A percentile compares a stretch with the other conserved stretches of the same genome.
Conservation (phyloP, 1,140 invertebrate genomes). For the Argopecten irradians region DNA sequence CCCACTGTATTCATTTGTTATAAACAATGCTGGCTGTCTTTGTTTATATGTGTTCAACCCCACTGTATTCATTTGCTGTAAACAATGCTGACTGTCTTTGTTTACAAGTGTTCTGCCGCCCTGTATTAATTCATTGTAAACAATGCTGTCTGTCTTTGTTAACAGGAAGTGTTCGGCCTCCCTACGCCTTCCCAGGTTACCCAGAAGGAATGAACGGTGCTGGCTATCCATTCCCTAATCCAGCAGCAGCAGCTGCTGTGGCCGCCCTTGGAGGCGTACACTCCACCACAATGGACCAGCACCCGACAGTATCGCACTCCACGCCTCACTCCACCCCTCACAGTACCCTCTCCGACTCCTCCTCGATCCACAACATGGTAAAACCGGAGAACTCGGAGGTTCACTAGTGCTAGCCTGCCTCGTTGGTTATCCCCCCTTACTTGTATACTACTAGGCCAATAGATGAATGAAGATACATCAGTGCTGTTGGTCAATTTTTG, state of each 20-base stretch:
- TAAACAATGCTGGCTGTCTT: no score
- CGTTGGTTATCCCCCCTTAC: not conserved
- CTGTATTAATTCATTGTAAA: not conserved
- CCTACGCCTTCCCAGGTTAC: slow-evolving; percentile 62
- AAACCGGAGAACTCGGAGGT: slow-evolving; percentile 35
- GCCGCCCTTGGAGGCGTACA: slow-evolving; percentile 72
- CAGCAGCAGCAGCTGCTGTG: slow-evolving; percentile 61
- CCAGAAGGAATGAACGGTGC: slow-evolving; percentile 75
- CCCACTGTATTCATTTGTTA: no score
- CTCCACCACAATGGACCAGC: slow-evolving; percentile 74
- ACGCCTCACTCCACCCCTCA: slow-evolving; percentile 37
- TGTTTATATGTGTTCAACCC: no score
- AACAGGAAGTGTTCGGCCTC: slow-evolving; percentile 57
- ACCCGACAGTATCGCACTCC: slow-evolving; percentile 34
- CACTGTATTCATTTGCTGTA: not conserved
- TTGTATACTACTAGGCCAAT: slow-evolving; percentile 2
- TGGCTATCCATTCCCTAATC: slow-evolving; percentile 63
- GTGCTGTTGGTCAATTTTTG: slow-evolving; percentile 14
- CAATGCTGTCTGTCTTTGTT: slow-evolving; percentile 28
- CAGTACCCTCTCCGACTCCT: slow-evolving; percentile 35
- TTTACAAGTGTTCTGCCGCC: not conserved
- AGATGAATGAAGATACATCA: not conserved
- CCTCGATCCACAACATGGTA: slow-evolving; percentile 58
- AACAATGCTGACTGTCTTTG: no score
- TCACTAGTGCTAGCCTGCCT: slow-evolving; percentile 31